Base-by-base conservation (phyloP, 2,113 vertebrate species). In the Polypterus bichir region DNA sequence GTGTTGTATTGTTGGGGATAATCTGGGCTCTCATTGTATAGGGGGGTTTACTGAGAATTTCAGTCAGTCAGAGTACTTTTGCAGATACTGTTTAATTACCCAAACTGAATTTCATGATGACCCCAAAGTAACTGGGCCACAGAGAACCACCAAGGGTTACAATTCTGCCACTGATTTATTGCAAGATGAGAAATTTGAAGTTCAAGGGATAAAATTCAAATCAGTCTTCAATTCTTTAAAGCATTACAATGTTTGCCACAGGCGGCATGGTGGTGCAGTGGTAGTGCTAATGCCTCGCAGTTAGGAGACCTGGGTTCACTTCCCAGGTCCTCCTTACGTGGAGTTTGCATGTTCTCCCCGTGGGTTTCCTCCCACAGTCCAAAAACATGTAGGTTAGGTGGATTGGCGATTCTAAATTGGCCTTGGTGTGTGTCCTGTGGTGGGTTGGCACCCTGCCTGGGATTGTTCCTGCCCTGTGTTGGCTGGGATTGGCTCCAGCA, bases 61-160 rank as follows among this genome's bases (percentile, higher is more conserved):
- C 58, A 70, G 68, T 60, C 61, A 3, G 6, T 60, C 64, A 54
- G 46, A 63, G 44, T 69, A 64, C 47, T 72, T 72, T 62, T 67
- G 63, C 58, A 65, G 65, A 52, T 72, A 72, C 54, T 69, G 68
- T 69, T 64, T 68, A 70, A 62, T 73, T 46, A 70, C 61, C 2
- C 47, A 5, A 48, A 45, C 11, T 62, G 63, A 70, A 52, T 72
- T 70, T 66, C 6, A 58, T 65, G 49, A 57, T 54, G 49, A 69
- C 49, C 68, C 63, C 55, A 67, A 59, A 65, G 58, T 59, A 4
- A 63, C 49, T 70, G 68, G 67, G 64, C 63, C 67, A 62, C 67
- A 66, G 54, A 46, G 62, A 48, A 66, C 61, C 46, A 62, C 66
- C 63, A 57, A 69, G 44, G 63, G 7, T n/a, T 71, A 68, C 1